Evolutionary conservation across 1,140 invertebrate genomes (phyloP), one percentile per base, ranked within the genome.

Genomic region (Cheumatopsyche charites): DNA sequence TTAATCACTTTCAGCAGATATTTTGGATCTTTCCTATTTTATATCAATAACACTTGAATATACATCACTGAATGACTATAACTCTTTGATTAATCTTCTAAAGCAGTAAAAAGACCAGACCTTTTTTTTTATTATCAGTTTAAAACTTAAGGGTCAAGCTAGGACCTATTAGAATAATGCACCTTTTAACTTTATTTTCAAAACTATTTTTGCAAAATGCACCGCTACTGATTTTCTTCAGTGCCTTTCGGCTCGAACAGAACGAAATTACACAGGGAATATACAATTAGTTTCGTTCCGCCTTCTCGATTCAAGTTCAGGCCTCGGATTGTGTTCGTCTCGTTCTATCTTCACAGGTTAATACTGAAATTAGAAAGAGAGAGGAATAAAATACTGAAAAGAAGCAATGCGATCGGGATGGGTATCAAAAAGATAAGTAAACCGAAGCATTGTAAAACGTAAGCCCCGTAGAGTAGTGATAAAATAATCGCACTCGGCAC

Each of bases 201-300:
- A 19, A 55, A 21, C 21, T 55, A 19, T 55, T 21, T 55, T 15
- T 21, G 4, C 1, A 55, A 19, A 19, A 55, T 12, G 25, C 5
- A 26, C 23, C 63, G 45, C 23, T 66, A 66, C 63, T 45, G 63
- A 66, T 42, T 42, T 42, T 63, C 41, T 26, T 45, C 43, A 25
- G 15, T 66, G 63, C 63, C 42, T 66, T 66, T 66, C 63, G 63
- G 63, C 67, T 68, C 26, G 55, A 19, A 61, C 49, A 73, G 52
- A 74, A 71, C 61, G 29, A 74, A 71, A 71, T 74, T 74, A 74
- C 73, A 66, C 43, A 66, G 63, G 43, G 73, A 74, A 74, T 74
- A 74, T 66, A 74, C 73, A 74, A 74, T 74, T 70, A 70, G 68
- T 70, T 70, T 74, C 73, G 73, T 74, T 71, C 65, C 70, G 62